Conservation (phyloP, 1,140 invertebrate species). For the Catajapyx aquilonaris region DNA sequence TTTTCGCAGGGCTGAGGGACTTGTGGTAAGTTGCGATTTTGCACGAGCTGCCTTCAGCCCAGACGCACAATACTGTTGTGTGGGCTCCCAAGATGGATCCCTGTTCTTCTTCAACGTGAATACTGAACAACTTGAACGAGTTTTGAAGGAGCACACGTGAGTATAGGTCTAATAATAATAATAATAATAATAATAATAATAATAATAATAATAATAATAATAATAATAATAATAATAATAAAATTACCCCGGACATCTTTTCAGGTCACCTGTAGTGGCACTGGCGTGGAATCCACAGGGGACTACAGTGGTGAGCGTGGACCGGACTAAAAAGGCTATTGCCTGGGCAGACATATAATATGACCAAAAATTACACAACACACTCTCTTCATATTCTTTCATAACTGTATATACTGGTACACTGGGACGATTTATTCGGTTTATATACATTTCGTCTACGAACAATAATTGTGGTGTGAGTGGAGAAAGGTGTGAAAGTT, state of each 20-base stretch:
- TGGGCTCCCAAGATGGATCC: constrained; percentile 72
- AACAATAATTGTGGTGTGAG: too few species aligned
- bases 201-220: not conserved
- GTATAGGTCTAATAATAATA: constrained; percentile 16
- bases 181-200: not conserved
- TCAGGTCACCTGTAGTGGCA: constrained; percentile 63
- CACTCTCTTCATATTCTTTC: too few species aligned
- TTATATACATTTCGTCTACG: too few species aligned
- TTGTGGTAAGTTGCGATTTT: constrained; percentile 89
- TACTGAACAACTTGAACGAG: constrained; percentile 50
- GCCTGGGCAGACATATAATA: constrained; percentile 47
- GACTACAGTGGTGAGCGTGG: constrained; percentile 63
- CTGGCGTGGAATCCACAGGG: constrained; percentile 81
- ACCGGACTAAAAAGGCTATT: constrained; percentile 59
- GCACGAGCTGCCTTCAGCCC: constrained; percentile 78
- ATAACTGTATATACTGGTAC: too few species aligned
- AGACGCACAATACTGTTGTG: constrained; percentile 65
- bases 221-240: not conserved
- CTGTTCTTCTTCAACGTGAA: constrained; percentile 80
- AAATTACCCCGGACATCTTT: constrained; percentile 18
- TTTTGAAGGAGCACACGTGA: constrained; percentile 77
- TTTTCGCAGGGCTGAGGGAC: constrained; percentile 62
- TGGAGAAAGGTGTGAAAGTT: too few species aligned
- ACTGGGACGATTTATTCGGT: too few species aligned
- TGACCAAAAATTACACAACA: too few species aligned